phyloP scores from a whole-genome alignment of 2,113 vertebrate genomes.

The Pedetes capensis region DNA sequence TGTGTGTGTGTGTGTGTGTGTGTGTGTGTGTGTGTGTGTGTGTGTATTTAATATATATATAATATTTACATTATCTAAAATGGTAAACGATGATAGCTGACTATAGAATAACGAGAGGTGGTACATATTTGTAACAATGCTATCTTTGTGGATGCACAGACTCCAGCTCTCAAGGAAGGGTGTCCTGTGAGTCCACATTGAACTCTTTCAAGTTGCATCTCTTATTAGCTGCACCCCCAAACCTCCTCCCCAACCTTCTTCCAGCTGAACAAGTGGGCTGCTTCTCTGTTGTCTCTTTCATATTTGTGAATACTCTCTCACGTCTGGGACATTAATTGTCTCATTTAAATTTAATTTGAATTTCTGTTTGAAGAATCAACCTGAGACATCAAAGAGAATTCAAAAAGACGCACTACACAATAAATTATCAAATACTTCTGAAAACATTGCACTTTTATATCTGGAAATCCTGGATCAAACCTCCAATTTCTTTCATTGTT shows the following conservation, averaged over 20 bases:
- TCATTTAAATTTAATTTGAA: constrained; percentile 81
- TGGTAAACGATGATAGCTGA: not conserved
- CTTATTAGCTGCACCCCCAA: not conserved
- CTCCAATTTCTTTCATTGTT: constrained; percentile 69
- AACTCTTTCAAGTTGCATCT: not conserved
- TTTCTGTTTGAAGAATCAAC: constrained; percentile 80
- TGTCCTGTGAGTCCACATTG: not conserved
- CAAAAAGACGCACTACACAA: constrained; percentile 64
- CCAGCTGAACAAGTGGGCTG: constrained; percentile 8
- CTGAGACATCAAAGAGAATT: constrained; percentile 77
- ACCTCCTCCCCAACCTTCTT: too few relatives aligned
- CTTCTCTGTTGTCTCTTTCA: constrained; percentile 30
- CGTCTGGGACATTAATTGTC: constrained; percentile 74
- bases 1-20: too few relatives aligned
- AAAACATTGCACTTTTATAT: constrained; percentile 66
- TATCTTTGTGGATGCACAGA: not conserved
- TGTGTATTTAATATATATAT: too few relatives aligned
- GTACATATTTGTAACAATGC: not conserved
- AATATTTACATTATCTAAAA: too few relatives aligned
- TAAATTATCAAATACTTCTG: constrained; percentile 75
- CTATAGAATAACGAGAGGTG: not conserved
- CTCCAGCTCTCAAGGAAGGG: accelerated
- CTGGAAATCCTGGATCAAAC: constrained; percentile 72
- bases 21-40: too few relatives aligned
- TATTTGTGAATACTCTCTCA: constrained; percentile 67